Evolutionary conservation across 2,888 invertebrate genomes (phyloP), one percentile per base, ranked within the genome.

Genomic region (Sinhomidia bicolor): DNA sequence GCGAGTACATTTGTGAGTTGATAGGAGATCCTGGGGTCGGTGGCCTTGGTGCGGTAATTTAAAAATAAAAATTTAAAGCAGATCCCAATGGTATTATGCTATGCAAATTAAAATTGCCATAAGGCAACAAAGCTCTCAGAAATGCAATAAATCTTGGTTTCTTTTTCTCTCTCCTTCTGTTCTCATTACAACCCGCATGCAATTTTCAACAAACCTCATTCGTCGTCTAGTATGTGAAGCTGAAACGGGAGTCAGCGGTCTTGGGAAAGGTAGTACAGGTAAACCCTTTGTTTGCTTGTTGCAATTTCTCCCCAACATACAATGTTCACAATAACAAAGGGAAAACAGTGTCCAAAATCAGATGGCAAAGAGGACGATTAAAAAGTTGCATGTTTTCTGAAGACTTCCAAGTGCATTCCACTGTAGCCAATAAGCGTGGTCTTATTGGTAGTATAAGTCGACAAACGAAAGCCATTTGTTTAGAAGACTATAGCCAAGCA

Each of bases 241-340:
- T 89, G 54, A 84, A 81, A 47, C 60, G 89, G 20, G 89, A 89
- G 80, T 76, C 80, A 26, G 36, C 68, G n/a, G 81, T 76, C 57
- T 60, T 89, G 0, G 89, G 89, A 17, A 89, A 89, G 47, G 89
- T 89, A 14, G 88, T 88, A 14, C 89, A 89, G 54, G 65, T 74
- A 14, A 88, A 80, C 51, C 79, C 79, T 9, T 41, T 89, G 32
- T 79, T 84, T 12, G 60, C 87, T 32, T 89, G 89, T 44, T 84
- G 80, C 26, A 84, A 76, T 20, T 82, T 82, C 20, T 85, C 89
- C 17, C 84, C 84, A 5, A 47, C 80, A n/a, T 89, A 89, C 81
- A 23, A 79, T 6, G 81, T 89, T 0, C 78, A 84, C 7, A 76
- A 87, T 17, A 10, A 60, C 36, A 74, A 88, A 54, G 89, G 89